phyloP scores from a whole-genome alignment of 1,140 invertebrate genomes.

The Pseudoatta argentina region DNA sequence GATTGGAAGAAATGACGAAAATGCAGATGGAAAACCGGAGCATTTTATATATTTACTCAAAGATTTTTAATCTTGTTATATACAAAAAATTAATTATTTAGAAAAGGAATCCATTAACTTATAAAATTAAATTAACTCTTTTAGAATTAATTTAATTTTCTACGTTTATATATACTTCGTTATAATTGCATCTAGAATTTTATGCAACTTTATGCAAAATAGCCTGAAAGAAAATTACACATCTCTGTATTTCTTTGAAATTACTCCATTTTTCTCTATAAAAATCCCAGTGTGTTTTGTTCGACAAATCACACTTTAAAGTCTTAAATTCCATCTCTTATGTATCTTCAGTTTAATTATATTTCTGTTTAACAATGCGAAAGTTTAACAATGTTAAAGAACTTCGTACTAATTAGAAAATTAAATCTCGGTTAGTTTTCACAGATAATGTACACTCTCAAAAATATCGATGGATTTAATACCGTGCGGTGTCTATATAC shows the following conservation, averaged over 20 bases:
- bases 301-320: not conserved
- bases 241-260: not conserved
- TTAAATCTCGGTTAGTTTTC: too few relatives aligned
- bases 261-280: not conserved
- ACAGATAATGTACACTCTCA: too few relatives aligned
- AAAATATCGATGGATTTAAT: too few relatives aligned
- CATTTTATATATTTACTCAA: not conserved
- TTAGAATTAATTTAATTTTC: too few relatives aligned
- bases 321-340: not conserved
- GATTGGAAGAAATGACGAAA: constrained; percentile 24
- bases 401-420: too few relatives aligned
- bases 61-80: not conserved
- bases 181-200: not conserved
- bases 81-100: not conserved
- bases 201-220: not conserved
- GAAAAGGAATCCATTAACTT: not conserved
- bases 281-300: not conserved
- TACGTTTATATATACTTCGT: constrained; percentile 6
- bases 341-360: not conserved
- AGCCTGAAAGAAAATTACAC: not conserved
- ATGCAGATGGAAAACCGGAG: not conserved
- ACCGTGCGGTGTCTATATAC: too few relatives aligned
- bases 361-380: not conserved
- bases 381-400: too few relatives aligned
- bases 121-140: not conserved